A percentile compares a stretch with the other conserved stretches of the same genome.
These are phyloP conservation scores for Pseudoips prasinana DNA, from an alignment of 2,888 invertebrate genomes.

Conservation along the genomic window DNA sequence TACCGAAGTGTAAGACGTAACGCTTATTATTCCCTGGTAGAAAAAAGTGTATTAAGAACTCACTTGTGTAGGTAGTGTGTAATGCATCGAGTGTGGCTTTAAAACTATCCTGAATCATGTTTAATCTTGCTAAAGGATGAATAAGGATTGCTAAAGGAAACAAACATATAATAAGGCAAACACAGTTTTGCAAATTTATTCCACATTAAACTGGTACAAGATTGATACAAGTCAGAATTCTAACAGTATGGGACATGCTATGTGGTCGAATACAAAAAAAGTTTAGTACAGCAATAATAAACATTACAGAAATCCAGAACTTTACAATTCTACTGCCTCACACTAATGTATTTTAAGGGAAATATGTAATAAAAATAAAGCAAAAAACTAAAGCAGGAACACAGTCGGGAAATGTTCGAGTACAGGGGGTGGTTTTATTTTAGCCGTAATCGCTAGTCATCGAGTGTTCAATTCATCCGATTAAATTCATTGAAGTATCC, in stretches of 20 bases:
- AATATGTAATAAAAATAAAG: constrained; percentile 79
- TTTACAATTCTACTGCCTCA: constrained; percentile 80
- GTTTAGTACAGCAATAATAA: constrained; percentile 76
- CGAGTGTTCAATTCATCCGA: constrained; percentile 66
- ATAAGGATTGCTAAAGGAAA: no score
- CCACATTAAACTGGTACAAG: constrained; percentile 81
- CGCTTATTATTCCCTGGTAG: no score
- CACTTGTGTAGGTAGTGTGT: no score
- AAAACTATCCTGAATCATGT: no score
- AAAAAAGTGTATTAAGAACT: no score
- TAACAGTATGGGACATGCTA: constrained; percentile 79
- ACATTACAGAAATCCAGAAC: constrained; percentile 77
- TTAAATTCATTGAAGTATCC: constrained; percentile 72
- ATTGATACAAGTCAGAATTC: constrained; percentile 78
- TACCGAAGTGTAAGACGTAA: no score
- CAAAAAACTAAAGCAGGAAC: constrained; percentile 82
- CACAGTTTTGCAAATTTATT: constrained; percentile 83
- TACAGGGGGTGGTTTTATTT: constrained; percentile 70
- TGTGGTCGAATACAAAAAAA: constrained; percentile 74
- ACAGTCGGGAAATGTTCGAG: constrained; percentile 80
- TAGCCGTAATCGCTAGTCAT: constrained; percentile 73
- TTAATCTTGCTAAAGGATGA: no score
- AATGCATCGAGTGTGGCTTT: no score
- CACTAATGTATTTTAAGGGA: constrained; percentile 78
- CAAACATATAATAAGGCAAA: constrained; percentile 76